phyloP scores from a whole-genome alignment of 2,113 vertebrate genomes.

The Pholis gunnellus region DNA sequence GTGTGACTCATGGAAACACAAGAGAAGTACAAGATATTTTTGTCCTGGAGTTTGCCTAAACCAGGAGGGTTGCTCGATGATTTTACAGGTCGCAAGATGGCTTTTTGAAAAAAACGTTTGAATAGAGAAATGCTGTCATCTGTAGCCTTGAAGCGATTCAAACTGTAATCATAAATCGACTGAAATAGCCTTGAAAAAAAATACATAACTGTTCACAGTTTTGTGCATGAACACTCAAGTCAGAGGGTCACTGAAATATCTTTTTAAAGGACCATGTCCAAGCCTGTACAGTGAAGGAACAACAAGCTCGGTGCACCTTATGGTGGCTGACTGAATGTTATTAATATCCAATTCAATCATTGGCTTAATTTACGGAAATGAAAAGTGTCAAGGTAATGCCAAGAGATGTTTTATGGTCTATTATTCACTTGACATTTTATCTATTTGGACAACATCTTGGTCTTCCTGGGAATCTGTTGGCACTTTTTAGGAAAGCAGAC shows the following conservation, averaged over 20 bases:
- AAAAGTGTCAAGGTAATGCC: constrained; percentile 54
- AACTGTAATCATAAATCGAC: constrained; percentile 17
- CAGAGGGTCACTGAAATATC: constrained; percentile 2
- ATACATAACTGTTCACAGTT: not conserved
- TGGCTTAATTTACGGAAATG: constrained; percentile 54
- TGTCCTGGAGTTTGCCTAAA: constrained; percentile 18
- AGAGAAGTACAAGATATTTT: constrained; percentile 11
- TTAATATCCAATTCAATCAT: constrained; percentile 41
- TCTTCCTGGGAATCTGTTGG: constrained; percentile 61
- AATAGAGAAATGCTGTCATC: constrained; percentile 21
- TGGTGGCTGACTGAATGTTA: constrained; percentile 27
- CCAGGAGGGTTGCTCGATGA: not conserved
- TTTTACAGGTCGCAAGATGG: constrained; percentile 26
- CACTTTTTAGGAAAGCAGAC: constrained; percentile 58
- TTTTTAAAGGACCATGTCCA: constrained; percentile 12
- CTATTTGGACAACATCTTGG: constrained; percentile 60
- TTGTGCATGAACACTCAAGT: not conserved
- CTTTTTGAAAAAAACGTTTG: constrained; percentile 11
- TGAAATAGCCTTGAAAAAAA: constrained; percentile 26
- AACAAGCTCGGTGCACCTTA: not conserved
- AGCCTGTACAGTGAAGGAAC: constrained; percentile 3
- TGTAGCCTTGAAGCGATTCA: constrained; percentile 29
- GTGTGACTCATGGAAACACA: constrained; percentile 39
- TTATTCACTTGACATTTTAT: constrained; percentile 70
- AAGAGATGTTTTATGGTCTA: constrained; percentile 57